Evolutionary conservation across 2,797 vertebrate species (phyloP).

Genomic region (Monodelphis domestica): DNA sequence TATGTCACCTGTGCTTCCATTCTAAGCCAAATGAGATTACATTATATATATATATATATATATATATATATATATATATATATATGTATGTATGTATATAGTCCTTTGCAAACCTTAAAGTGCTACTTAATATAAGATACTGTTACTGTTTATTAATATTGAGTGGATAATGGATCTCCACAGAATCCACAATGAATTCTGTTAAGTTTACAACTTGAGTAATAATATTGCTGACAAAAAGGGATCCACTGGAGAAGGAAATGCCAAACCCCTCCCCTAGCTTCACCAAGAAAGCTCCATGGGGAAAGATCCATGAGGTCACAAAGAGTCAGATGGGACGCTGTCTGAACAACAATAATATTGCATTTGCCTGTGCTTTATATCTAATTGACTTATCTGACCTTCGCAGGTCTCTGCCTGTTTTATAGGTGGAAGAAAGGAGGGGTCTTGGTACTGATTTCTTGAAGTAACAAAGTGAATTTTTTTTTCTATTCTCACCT

Average conservation of each 20-base stretch:
- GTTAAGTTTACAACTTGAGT: slow-evolving; percentile 48
- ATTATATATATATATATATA: no score
- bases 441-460: slow-evolving; percentile 57
- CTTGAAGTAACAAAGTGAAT: slow-evolving; percentile 68
- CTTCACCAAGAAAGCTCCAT: no score
- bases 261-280: no score
- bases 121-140: not conserved
- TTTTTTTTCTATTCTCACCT: slow-evolving; percentile 54
- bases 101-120: not conserved
- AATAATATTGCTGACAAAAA: not conserved
- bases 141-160: not conserved
- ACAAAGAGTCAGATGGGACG: no score
- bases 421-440: slow-evolving; percentile 32
- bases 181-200: slow-evolving; percentile 32
- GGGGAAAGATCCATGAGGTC: no score
- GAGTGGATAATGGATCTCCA: slow-evolving; percentile 7
- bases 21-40: not conserved
- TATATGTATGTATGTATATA: not conserved
- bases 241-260: no score
- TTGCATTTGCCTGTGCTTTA: not conserved
- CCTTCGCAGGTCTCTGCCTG: slow-evolving; percentile 39
- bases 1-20: no score
- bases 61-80: no score
- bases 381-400: not conserved
- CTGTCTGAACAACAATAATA: no score